These are phyloP conservation scores for Meliscaeva auricollis DNA, from an alignment of 2,888 invertebrate species.

Conservation along the genomic window DNA sequence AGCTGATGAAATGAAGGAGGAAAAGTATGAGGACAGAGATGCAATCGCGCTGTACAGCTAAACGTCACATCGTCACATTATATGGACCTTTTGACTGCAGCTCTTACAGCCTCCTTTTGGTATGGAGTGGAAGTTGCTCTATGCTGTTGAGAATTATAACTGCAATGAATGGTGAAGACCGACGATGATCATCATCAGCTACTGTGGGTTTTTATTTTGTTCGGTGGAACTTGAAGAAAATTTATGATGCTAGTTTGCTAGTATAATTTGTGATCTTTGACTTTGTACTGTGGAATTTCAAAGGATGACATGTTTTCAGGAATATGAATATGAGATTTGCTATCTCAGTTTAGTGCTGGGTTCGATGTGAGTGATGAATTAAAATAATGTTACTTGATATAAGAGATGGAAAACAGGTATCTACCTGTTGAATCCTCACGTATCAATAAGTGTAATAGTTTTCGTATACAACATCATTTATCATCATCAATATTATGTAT, in stretches of 20 bases:
- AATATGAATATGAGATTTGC: constrained; percentile 39
- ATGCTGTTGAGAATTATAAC: constrained; percentile 38
- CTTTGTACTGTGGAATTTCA: constrained; percentile 25
- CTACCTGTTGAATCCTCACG: too few species aligned
- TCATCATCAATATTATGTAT: too few species aligned
- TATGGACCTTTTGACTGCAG: constrained; percentile 61
- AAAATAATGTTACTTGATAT: too few species aligned
- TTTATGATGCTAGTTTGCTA: constrained; percentile 53
- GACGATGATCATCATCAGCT: constrained; percentile 43
- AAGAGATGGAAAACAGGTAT: too few species aligned
- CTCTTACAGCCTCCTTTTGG: neutral
- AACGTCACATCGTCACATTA: constrained; percentile 62
- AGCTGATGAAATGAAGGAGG: neutral
- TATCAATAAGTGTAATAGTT: too few species aligned
- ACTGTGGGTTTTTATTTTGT: constrained; percentile 50
- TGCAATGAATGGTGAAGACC: constrained; percentile 31
- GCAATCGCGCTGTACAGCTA: constrained; percentile 36
- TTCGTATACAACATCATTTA: too few species aligned
- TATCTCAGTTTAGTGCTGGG: neutral
- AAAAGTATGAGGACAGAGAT: constrained; percentile 1
- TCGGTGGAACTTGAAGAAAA: constrained; percentile 49
- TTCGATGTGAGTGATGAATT: too few species aligned
- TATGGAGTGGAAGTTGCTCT: constrained; percentile 22
- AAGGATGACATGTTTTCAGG: constrained; percentile 55
- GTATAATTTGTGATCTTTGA: constrained; percentile 68